Conservation (phyloP, 2,113 vertebrate species). For the Lynx canadensis region DNA sequence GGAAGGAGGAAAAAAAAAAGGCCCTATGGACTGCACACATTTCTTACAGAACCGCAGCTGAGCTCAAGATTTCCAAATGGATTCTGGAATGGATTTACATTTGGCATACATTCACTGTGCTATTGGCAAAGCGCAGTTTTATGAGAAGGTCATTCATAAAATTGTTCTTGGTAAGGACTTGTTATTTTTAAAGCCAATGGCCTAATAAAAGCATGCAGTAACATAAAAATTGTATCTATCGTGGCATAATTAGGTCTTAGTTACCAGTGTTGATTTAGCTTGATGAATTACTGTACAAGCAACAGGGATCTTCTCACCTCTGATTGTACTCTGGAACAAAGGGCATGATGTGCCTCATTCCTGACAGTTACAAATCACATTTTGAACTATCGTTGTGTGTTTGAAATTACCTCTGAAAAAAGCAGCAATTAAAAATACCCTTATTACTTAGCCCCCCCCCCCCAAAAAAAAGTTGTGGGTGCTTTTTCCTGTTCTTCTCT, state of each 20-base stretch:
- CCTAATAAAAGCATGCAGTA: conserved; percentile 88
- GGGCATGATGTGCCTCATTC: conserved; percentile 82
- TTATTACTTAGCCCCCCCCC: conserved; percentile 67
- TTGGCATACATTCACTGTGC: conserved; percentile 82
- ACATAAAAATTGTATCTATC: conserved; percentile 77
- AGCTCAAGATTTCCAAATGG: conserved; percentile 80
- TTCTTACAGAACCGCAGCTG: conserved; percentile 81
- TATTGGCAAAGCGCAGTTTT: conserved; percentile 81
- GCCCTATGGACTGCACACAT: conserved; percentile 79
- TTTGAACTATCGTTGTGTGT: conserved; percentile 81
- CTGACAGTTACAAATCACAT: conserved; percentile 85
- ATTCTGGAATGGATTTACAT: conserved; percentile 81
- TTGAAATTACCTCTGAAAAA: conserved; percentile 90
- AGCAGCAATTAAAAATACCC: conserved; percentile 90
- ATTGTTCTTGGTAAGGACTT: conserved; percentile 79
- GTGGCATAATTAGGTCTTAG: conserved; percentile 84
- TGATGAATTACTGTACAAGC: conserved; percentile 86
- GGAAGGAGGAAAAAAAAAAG: conserved; percentile 79
- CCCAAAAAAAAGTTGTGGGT: conserved; percentile 55
- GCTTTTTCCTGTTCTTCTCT: conserved; percentile 82
- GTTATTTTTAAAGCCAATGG: conserved; percentile 80
- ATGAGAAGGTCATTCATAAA: conserved; percentile 79
- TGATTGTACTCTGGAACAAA: conserved; percentile 84
- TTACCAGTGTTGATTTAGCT: conserved; percentile 88
- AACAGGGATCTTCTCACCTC: conserved; percentile 84